phyloP scores from a whole-genome alignment of 2,888 invertebrate genomes.

The Mythimna vitellina region DNA sequence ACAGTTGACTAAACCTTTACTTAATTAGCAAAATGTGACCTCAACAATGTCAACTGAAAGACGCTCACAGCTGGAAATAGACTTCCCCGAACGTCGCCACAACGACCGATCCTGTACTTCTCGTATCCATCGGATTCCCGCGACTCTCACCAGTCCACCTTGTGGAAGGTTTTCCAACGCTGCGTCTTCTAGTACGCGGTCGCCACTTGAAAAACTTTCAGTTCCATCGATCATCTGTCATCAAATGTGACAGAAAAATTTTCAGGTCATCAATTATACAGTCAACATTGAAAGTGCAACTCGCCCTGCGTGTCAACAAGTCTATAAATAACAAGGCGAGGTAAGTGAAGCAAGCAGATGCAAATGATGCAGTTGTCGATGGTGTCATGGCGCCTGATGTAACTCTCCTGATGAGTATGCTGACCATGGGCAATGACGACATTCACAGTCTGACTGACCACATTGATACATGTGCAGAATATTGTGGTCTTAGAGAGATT shows the following conservation, averaged over 20 bases:
- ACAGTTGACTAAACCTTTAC: too few relatives aligned
- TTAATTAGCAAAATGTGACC: too few relatives aligned
- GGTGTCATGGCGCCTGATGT: slow-evolving; percentile 57
- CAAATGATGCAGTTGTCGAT: slow-evolving; percentile 33
- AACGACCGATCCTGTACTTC: neutral
- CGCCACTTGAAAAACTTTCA: too few relatives aligned
- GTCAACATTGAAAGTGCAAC: neutral
- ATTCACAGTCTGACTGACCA: slow-evolving; percentile 27
- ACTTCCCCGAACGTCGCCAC: neutral
- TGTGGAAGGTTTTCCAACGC: too few relatives aligned
- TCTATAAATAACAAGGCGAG: slow-evolving; percentile 34
- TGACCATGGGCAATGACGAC: slow-evolving; percentile 46
- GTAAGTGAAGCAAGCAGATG: slow-evolving; percentile 37
- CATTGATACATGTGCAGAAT: slow-evolving; percentile 40
- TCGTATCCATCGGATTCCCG: too few relatives aligned
- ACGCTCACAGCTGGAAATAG: too few relatives aligned
- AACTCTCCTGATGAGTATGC: slow-evolving; percentile 37
- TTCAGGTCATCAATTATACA: too few relatives aligned
- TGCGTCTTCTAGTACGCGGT: too few relatives aligned
- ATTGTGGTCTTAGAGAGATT: neutral
- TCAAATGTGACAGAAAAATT: neutral
- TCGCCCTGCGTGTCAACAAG: slow-evolving; percentile 1
- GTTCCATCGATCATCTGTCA: neutral
- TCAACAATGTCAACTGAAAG: too few relatives aligned
- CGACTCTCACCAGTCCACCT: too few relatives aligned